Percentiles rank a stretch among this genome's conserved stretches.
Evolutionary conservation across 2,113 vertebrate genomes (phyloP).

Genomic region (Myocastor coypus): DNA sequence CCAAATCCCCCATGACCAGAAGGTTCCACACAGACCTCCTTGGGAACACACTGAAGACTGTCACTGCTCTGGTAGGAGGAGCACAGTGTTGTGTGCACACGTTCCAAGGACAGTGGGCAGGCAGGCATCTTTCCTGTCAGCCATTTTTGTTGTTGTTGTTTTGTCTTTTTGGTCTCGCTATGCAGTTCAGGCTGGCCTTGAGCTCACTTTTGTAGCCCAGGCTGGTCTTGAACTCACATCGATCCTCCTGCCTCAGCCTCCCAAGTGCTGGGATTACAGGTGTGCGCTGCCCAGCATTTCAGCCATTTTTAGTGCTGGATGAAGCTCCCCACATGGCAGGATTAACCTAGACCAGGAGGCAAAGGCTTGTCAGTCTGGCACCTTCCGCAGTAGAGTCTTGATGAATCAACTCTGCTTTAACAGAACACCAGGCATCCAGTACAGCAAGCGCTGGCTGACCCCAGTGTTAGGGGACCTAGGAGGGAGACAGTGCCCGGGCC

Average conservation of each 20-base stretch:
- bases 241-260: no score
- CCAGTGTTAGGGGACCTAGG: neutral
- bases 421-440: neutral
- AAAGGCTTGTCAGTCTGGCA: neutral
- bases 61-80: neutral
- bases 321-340: neutral
- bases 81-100: rapidly evolving
- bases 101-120: neutral
- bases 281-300: neutral
- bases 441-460: neutral
- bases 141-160: neutral
- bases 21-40: neutral
- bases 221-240: no score
- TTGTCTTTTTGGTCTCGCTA: no score
- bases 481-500: neutral
- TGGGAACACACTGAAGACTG: neutral
- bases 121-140: neutral
- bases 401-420: neutral
- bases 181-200: no score
- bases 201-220: no score
- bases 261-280: no score
- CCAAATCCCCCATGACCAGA: neutral
- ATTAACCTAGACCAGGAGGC: neutral
- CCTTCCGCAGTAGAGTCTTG: neutral
- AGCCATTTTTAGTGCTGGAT: neutral